phyloP scores from a whole-genome alignment of 2,797 vertebrate species.

The Thalassophryne amazonica region DNA sequence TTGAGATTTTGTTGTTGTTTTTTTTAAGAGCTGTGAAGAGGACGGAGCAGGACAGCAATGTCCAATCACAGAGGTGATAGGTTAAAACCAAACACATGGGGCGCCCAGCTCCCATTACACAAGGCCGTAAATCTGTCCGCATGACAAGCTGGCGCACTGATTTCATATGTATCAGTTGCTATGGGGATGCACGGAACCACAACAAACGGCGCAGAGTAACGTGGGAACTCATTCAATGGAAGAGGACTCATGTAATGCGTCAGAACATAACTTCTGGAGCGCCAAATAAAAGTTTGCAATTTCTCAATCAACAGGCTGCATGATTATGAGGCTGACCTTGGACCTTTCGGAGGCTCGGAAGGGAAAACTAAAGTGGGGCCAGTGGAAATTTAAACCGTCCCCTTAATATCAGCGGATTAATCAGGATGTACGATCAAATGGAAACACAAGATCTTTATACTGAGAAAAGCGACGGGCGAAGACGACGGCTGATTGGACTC shows the following conservation, averaged over 20 bases:
- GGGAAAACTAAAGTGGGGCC: constrained; percentile 26
- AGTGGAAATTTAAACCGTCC: constrained; percentile 51
- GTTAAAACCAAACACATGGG: constrained; percentile 56
- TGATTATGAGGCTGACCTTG: constrained; percentile 34
- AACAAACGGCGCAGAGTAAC: constrained; percentile 56
- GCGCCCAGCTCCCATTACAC: constrained; percentile 67
- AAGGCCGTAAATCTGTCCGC: constrained; percentile 63
- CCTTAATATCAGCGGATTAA: constrained; percentile 61
- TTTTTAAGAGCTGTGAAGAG: constrained; percentile 36
- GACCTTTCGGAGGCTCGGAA: constrained; percentile 33
- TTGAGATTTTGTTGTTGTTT: constrained; percentile 44
- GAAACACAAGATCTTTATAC: constrained; percentile 57
- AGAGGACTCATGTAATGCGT: constrained; percentile 26
- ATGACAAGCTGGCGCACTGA: constrained; percentile 56
- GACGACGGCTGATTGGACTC: constrained; percentile 42
- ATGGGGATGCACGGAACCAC: constrained; percentile 59
- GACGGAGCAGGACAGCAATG: constrained; percentile 61
- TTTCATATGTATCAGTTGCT: constrained; percentile 72
- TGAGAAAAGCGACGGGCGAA: constrained; percentile 40
- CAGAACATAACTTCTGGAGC: constrained; percentile 24
- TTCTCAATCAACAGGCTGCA: constrained; percentile 21
- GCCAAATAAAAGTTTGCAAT: constrained; percentile 30
- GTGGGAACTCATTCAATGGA: constrained; percentile 41
- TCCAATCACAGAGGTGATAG: constrained; percentile 53
- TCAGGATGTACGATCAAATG: constrained; percentile 53